Conservation (phyloP, 2,113 vertebrate genomes). For the Chlorocebus sabaeus region DNA sequence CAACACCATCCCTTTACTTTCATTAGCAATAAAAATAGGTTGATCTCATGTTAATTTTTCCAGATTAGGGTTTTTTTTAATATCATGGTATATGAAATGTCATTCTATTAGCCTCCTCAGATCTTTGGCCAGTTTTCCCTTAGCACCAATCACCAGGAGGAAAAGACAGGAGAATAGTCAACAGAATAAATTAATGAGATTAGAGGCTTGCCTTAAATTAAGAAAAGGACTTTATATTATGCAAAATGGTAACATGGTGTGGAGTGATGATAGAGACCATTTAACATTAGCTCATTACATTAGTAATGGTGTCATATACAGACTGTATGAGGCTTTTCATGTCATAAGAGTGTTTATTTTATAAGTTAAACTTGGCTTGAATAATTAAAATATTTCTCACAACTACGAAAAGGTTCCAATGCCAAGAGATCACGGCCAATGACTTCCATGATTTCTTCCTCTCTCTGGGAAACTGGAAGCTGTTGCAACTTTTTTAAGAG, state of each 20-base stretch:
- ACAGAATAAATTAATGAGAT: slow-evolving; percentile 38
- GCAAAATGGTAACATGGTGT: not conserved
- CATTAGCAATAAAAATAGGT: slow-evolving; percentile 25
- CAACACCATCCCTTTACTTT: slow-evolving; percentile 6
- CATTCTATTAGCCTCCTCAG: not conserved
- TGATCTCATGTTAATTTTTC: slow-evolving; percentile 49
- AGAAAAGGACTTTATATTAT: not conserved
- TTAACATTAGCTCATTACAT: not conserved
- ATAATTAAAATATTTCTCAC: not conserved
- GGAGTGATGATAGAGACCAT: not conserved
- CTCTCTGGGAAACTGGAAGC: not conserved
- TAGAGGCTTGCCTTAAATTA: not conserved
- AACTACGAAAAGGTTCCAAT: not conserved
- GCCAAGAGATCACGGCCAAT: not conserved
- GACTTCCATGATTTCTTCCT: not conserved
- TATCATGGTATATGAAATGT: not conserved
- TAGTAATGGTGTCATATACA: not conserved
- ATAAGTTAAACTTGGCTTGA: not conserved
- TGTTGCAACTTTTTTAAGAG: not conserved
- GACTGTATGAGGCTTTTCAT: not conserved
- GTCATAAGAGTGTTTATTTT: not conserved
- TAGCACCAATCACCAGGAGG: not conserved
- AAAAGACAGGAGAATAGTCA: slow-evolving; percentile 44
- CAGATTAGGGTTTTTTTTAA: not conserved
- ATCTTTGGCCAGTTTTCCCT: slow-evolving; percentile 41